Evolutionary conservation across 1,140 invertebrate genomes (phyloP).

Genomic region (Ceratosolen solmsi): DNA sequence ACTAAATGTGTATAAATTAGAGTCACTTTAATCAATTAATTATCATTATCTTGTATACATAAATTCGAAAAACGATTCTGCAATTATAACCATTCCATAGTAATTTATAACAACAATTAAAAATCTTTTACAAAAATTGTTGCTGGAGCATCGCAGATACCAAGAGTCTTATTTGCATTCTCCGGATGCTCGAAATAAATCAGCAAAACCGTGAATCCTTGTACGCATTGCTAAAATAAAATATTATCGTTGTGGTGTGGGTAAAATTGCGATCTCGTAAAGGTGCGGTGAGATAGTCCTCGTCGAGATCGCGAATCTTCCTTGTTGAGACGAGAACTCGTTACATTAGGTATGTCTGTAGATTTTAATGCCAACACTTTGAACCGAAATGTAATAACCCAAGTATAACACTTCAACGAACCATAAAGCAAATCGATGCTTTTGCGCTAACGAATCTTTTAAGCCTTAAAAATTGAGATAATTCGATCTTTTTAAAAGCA

Average conservation of each 20-base stretch:
- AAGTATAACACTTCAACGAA: background rate
- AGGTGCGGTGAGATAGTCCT: background rate
- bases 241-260: background rate
- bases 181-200: conserved; percentile 41
- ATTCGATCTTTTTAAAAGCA: background rate
- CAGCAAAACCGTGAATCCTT: conserved; percentile 13
- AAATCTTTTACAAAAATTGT: too few species aligned
- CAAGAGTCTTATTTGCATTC: too few species aligned
- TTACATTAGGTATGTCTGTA: background rate
- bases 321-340: background rate
- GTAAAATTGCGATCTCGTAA: background rate
- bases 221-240: conserved; percentile 17
- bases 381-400: background rate
- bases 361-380: background rate
- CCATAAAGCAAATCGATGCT: background rate
- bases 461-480: background rate
- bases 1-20: too few species aligned
- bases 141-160: too few species aligned
- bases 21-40: background rate
- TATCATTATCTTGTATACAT: background rate
- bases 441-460: background rate
- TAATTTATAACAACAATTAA: too few species aligned
- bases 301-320: background rate
- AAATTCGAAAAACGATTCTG: background rate
- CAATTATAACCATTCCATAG: background rate